Conservation (phyloP, 2,888 invertebrate species). For the Spatulosminthurus flaviceps region DNA sequence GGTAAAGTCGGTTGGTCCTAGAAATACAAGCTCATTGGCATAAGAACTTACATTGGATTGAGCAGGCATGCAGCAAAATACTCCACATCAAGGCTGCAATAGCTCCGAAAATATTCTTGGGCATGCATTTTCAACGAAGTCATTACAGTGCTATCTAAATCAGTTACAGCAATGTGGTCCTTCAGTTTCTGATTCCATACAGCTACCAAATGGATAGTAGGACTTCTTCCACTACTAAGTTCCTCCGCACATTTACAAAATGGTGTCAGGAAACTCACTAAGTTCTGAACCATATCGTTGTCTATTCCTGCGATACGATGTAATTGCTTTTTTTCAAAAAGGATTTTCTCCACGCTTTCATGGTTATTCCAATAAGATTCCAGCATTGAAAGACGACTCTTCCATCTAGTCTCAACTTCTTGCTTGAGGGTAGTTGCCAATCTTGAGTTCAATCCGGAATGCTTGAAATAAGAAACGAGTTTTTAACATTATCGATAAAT, state of each 20-base stretch:
- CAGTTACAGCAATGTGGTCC: neutral
- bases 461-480: conserved; percentile 24
- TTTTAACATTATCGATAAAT: neutral
- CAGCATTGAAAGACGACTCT: conserved; percentile 7
- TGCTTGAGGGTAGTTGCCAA: conserved; percentile 17
- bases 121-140: too few species aligned
- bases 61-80: too few species aligned
- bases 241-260: neutral
- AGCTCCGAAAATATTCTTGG: too few species aligned
- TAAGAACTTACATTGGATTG: too few species aligned
- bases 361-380: neutral
- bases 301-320: neutral
- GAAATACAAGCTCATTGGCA: too few species aligned
- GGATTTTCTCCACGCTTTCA: neutral
- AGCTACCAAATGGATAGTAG: neutral
- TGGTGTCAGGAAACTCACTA: neutral
- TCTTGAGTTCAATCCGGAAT: neutral
- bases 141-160: too few species aligned
- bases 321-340: conserved; percentile 7
- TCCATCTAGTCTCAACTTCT: conserved; percentile 28
- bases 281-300: neutral
- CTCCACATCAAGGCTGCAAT: too few species aligned
- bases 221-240: neutral
- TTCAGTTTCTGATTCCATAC: neutral
- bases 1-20: too few species aligned